phyloP scores from a whole-genome alignment of 1,140 invertebrate genomes.

The Ceratina australensis region DNA sequence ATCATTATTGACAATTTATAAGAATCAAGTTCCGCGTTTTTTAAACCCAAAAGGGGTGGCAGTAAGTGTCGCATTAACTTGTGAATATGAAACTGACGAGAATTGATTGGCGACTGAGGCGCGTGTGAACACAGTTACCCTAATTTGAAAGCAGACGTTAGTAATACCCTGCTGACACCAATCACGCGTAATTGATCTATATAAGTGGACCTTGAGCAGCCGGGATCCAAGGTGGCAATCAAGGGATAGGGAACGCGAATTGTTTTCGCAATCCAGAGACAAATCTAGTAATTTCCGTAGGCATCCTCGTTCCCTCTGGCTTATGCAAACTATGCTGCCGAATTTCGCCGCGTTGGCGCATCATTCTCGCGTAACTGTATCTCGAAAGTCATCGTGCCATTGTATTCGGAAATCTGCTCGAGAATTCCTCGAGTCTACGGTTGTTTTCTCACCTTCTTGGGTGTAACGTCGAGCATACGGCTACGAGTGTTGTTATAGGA shows the following conservation, averaged over 20 bases:
- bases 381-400: neutral
- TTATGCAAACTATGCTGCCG: neutral
- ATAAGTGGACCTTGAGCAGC: too few relatives aligned
- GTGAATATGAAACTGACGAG: too few relatives aligned
- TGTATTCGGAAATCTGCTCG: neutral
- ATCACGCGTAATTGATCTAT: too few relatives aligned
- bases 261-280: neutral
- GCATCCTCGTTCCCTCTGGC: neutral
- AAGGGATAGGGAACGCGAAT: neutral
- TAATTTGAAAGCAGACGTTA: too few relatives aligned
- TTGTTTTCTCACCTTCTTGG: conserved; percentile 6
- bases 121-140: too few relatives aligned
- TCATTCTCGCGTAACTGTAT: conserved; percentile 3
- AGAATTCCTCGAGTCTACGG: neutral
- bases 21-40: too few relatives aligned
- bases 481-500: neutral
- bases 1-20: too few relatives aligned
- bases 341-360: neutral
- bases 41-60: too few relatives aligned
- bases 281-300: neutral
- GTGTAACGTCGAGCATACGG: neutral
- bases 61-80: too few relatives aligned
- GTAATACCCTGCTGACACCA: too few relatives aligned
- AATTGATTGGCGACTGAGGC: neutral
- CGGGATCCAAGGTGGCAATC: neutral